Percentiles rank a stretch among this genome's conserved stretches.
phyloP scores from a whole-genome alignment of 2,113 vertebrate species.

The Chauna torquata region DNA sequence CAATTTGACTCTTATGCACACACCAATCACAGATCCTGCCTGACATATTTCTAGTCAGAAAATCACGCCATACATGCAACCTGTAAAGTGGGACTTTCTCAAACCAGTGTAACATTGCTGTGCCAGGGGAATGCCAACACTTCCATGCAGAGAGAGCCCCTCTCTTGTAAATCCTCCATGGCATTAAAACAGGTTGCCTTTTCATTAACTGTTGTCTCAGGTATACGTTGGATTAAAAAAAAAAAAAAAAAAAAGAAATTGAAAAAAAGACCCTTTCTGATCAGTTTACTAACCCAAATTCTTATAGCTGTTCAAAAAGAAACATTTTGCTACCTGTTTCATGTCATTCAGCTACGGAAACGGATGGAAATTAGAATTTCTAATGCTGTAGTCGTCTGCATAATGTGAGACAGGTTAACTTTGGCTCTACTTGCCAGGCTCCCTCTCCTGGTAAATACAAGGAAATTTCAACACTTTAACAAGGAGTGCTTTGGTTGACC shows the following conservation, averaged over 20 bases:
- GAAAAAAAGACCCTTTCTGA: neutral
- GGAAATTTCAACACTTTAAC: neutral
- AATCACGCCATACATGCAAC: neutral
- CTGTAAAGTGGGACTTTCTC: neutral
- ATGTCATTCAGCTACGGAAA: neutral
- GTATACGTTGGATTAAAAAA: neutral
- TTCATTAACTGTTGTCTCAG: neutral
- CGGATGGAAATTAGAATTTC: neutral
- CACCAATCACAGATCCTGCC: neutral
- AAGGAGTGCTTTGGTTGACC: neutral
- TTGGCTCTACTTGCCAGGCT: neutral
- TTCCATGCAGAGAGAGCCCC: rapidly evolving
- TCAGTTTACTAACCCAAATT: neutral
- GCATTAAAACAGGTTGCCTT: neutral
- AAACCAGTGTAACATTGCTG: neutral
- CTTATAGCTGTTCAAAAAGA: neutral
- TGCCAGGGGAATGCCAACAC: neutral
- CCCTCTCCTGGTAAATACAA: conserved; percentile 43
- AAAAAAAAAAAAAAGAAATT: neutral
- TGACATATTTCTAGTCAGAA: neutral
- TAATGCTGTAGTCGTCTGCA: neutral
- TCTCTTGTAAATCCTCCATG: neutral
- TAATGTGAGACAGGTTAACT: neutral
- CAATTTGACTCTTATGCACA: neutral
- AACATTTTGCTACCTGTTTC: neutral